These are phyloP conservation scores for Zaprionus obscuricornis DNA, from an alignment of 2,888 invertebrate species.

Conservation along the genomic window DNA sequence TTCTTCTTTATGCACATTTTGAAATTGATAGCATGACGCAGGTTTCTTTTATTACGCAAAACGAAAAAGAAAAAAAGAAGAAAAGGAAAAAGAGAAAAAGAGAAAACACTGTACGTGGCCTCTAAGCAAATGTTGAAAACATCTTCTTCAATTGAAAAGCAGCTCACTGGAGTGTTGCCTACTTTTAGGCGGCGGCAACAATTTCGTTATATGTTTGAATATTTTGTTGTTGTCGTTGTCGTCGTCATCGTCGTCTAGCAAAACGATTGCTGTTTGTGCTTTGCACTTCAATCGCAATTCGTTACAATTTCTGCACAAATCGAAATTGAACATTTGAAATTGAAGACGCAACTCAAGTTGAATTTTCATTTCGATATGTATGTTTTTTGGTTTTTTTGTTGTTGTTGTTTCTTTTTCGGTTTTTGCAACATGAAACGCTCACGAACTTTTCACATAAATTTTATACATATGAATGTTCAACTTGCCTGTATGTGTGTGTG, in stretches of 20 bases:
- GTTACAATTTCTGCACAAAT: neutral
- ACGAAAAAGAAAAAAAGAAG: neutral
- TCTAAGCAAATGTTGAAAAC: too few relatives aligned
- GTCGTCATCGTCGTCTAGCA: neutral
- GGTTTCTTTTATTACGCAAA: conserved; percentile 17
- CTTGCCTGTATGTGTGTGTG: conserved; percentile 15
- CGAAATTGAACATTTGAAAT: neutral
- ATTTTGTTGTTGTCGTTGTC: neutral
- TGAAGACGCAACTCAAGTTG: neutral
- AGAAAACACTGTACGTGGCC: neutral
- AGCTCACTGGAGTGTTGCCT: conserved; percentile 39
- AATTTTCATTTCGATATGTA: neutral
- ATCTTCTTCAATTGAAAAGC: neutral
- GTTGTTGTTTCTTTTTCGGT: conserved; percentile 2
- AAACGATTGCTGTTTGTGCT: too few relatives aligned
- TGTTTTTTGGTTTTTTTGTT: neutral
- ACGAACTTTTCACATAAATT: conserved; percentile 71
- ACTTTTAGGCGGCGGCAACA: conserved; percentile 52
- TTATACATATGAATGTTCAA: conserved; percentile 41
- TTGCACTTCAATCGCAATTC: neutral
- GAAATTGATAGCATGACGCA: conserved; percentile 6
- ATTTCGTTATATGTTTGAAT: conserved; percentile 1
- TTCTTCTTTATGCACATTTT: conserved; percentile 1
- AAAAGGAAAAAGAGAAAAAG: neutral
- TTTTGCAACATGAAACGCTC: conserved; percentile 36